Evolutionary conservation across 35 echinoderm and acorn worm species (phyloP).

Genomic region (Apostichopus californicus): DNA sequence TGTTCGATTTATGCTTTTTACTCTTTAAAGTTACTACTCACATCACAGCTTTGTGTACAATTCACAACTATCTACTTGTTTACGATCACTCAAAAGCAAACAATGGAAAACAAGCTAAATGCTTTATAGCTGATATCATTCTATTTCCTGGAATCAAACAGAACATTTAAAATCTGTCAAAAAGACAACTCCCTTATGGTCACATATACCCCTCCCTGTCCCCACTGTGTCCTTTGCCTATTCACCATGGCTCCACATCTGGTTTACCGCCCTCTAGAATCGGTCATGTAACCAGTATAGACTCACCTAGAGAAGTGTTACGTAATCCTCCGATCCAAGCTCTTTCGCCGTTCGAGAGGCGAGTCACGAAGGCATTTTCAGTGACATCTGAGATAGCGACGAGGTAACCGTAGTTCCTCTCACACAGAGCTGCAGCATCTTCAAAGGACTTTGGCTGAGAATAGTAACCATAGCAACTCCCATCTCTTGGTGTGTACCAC

Average conservation of each 20-base stretch:
- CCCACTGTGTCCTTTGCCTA: neutral
- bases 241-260: too few relatives aligned
- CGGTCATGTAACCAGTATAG: too few relatives aligned
- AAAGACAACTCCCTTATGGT: neutral
- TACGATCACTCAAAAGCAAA: too few relatives aligned
- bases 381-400: slow-evolving; percentile 40
- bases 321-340: slow-evolving; percentile 38
- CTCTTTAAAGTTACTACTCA: too few relatives aligned
- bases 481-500: slow-evolving; percentile 45
- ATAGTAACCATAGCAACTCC: slow-evolving; percentile 31
- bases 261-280: too few relatives aligned
- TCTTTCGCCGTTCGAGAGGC: neutral
- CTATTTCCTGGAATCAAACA: too few relatives aligned
- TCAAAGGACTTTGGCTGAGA: slow-evolving; percentile 12
- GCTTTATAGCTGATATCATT: too few relatives aligned
- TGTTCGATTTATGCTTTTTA: too few relatives aligned
- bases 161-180: neutral
- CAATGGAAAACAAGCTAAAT: too few relatives aligned
- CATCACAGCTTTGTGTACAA: too few relatives aligned
- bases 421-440: slow-evolving; percentile 27
- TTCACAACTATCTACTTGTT: too few relatives aligned
- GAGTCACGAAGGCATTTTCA: slow-evolving; percentile 50
- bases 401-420: slow-evolving; percentile 15
- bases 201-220: neutral
- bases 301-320: slow-evolving; percentile 34